Conservation (phyloP, 2,888 invertebrate genomes). For the Habroteleia sp. region DNA sequence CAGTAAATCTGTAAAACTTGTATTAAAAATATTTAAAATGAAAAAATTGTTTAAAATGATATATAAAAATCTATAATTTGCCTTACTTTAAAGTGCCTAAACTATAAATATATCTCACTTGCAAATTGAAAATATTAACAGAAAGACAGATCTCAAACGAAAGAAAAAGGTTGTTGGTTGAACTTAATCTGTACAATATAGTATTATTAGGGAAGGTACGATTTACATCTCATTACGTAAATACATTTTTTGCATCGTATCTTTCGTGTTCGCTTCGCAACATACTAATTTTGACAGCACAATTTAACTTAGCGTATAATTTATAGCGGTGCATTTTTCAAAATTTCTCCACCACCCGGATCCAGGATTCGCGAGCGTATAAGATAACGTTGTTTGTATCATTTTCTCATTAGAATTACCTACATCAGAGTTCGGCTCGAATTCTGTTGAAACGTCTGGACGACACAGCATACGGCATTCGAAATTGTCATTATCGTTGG, state of each 20-base stretch:
- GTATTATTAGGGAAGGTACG: slow-evolving; percentile 38
- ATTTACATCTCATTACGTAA: slow-evolving; percentile 56
- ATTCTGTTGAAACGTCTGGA: slow-evolving; percentile 27
- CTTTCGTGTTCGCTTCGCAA: slow-evolving; percentile 22
- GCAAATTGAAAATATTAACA: too few relatives aligned
- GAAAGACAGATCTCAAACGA: slow-evolving; percentile 7
- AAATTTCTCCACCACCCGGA: slow-evolving; percentile 7
- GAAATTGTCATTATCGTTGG: slow-evolving; percentile 61
- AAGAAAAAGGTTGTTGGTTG: neutral
- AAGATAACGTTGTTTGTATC: slow-evolving; percentile 20
- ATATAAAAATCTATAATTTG: too few relatives aligned
- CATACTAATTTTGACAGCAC: slow-evolving; percentile 53
- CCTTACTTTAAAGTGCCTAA: too few relatives aligned
- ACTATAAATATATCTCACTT: too few relatives aligned
- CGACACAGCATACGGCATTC: slow-evolving; percentile 23
- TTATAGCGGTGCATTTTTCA: slow-evolving; percentile 44
- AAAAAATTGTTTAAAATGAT: too few relatives aligned
- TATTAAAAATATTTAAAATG: too few relatives aligned
- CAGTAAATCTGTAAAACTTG: too few relatives aligned
- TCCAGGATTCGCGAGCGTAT: neutral
- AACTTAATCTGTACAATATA: slow-evolving; percentile 14
- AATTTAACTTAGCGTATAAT: slow-evolving; percentile 42
- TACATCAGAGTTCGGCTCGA: slow-evolving; percentile 40
- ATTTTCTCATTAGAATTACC: slow-evolving; percentile 39
- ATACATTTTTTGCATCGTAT: slow-evolving; percentile 30